A percentile compares a stretch with the other conserved stretches of the same genome.
Conservation (phyloP, 2,888 invertebrate genomes). For the Leptothorax acervorum region DNA sequence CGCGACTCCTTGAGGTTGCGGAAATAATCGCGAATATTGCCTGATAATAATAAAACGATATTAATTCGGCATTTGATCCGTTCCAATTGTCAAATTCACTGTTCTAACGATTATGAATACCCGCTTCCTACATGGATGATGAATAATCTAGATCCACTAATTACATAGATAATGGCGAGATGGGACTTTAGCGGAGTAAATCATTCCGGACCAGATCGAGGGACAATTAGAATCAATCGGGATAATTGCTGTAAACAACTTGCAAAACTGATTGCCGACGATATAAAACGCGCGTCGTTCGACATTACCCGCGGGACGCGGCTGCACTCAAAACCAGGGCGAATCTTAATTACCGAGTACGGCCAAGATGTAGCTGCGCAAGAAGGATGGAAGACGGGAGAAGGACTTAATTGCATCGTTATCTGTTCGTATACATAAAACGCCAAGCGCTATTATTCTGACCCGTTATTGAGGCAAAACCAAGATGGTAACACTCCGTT, state of each 20-base stretch:
- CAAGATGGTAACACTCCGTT: neutral
- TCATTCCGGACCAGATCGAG: neutral
- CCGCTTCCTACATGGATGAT: neutral
- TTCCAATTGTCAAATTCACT: neutral
- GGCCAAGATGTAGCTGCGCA: neutral
- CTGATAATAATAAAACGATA: neutral
- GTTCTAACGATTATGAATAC: neutral
- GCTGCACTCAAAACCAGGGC: conserved; percentile 19
- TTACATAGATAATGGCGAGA: neutral
- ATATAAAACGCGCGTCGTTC: conserved; percentile 17
- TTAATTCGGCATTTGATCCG: no score
- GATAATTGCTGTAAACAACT: conserved; percentile 41
- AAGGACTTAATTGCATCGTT: conserved; percentile 42
- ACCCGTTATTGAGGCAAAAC: conserved; percentile 9
- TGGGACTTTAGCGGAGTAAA: neutral
- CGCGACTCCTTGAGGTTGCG: conserved; percentile 24
- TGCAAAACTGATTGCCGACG: conserved; percentile 28
- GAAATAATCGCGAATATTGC: conserved; percentile 46
- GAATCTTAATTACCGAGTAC: conserved; percentile 40
- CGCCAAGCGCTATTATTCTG: conserved; percentile 10
- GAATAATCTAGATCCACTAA: neutral
- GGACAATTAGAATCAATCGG: conserved; percentile 34
- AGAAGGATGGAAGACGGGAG: neutral
- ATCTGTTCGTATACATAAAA: conserved; percentile 36
- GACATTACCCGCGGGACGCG: neutral